These are phyloP conservation scores for Chlorodrepanis virens DNA, from an alignment of 2,113 vertebrate species.

Conservation along the genomic window DNA sequence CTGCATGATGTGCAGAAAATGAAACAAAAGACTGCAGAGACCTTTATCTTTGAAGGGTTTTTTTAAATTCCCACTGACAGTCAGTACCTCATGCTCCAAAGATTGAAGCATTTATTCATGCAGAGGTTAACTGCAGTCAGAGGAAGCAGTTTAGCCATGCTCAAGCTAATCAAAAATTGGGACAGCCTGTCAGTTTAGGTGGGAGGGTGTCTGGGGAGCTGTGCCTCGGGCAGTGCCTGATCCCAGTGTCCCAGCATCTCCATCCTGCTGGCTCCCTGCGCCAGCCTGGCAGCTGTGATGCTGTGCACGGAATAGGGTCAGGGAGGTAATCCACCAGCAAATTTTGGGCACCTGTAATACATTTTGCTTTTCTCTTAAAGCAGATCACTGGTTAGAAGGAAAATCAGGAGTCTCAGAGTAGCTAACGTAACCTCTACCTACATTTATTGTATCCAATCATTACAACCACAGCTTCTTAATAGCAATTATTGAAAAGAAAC, in stretches of 20 bases:
- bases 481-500: slow-evolving; percentile 6
- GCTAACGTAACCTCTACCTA: neutral
- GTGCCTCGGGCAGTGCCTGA: neutral
- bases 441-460: neutral
- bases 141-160: neutral
- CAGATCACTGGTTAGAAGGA: neutral
- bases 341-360: neutral
- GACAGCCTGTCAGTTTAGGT: neutral
- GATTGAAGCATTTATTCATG: neutral
- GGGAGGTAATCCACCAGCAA: neutral
- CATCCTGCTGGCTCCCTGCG: neutral
- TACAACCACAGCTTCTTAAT: neutral
- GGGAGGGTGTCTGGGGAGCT: neutral
- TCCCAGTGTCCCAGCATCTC: neutral
- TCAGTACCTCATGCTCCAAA: neutral
- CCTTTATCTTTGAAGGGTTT: neutral
- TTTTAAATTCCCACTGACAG: neutral
- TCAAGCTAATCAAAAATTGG: neutral
- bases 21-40: neutral
- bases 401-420: neutral
- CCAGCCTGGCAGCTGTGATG: neutral
- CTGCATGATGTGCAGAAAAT: neutral
- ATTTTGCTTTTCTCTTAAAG: neutral
- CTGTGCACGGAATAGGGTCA: neutral
- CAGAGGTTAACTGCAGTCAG: neutral